phyloP scores from a whole-genome alignment of 2,888 invertebrate genomes.

The Sarcophaga subvicina region DNA sequence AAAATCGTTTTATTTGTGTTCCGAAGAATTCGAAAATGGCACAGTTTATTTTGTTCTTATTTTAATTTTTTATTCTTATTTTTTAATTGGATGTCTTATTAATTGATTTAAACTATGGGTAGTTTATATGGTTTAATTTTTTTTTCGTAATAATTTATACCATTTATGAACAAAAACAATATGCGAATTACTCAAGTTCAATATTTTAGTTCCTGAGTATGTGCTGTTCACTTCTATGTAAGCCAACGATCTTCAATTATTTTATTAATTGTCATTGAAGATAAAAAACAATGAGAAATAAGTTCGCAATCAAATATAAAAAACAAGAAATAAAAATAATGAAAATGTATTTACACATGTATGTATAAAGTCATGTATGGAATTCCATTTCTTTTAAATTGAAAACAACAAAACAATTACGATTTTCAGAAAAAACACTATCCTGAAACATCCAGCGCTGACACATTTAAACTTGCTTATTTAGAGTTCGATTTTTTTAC shows the following conservation, averaged over 20 bases:
- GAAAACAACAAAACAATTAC: not conserved
- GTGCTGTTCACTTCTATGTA: slow-evolving; percentile 29
- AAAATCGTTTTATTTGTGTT: slow-evolving; percentile 20
- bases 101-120: slow-evolving; percentile 52
- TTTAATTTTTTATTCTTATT: slow-evolving; percentile 13
- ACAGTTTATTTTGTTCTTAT: slow-evolving; percentile 16
- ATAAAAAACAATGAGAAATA: slow-evolving; percentile 52
- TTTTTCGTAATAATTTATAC: slow-evolving; percentile 9
- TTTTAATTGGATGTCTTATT: slow-evolving; percentile 55
- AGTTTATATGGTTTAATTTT: slow-evolving; percentile 26
- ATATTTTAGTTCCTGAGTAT: slow-evolving; percentile 59
- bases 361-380: not conserved
- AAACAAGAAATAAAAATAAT: slow-evolving; percentile 2
- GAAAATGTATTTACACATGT: slow-evolving; percentile 14
- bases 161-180: not conserved
- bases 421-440: not conserved
- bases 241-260: slow-evolving; percentile 65
- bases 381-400: not conserved
- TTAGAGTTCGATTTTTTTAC: too few species aligned
- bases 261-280: slow-evolving; percentile 57
- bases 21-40: slow-evolving; percentile 11
- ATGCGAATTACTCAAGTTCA: slow-evolving; percentile 58
- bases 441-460: not conserved
- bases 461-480: too few species aligned
- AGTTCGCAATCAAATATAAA: slow-evolving; percentile 43